These are phyloP conservation scores for Dipodomys ordii DNA, from an alignment of 2,113 vertebrate species.

Conservation along the genomic window DNA sequence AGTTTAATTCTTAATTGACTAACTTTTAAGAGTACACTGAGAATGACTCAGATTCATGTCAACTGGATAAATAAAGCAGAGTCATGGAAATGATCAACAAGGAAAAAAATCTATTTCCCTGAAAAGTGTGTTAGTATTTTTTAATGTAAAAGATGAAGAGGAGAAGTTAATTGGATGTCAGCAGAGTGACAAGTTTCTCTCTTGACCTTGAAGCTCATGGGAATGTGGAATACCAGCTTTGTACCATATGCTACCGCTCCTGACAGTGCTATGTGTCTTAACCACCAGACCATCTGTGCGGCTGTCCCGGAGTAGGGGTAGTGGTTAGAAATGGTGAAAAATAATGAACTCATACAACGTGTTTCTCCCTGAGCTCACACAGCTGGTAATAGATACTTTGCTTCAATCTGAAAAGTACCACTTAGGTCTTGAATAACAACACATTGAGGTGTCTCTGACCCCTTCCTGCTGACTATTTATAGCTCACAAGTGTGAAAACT, in stretches of 20 bases:
- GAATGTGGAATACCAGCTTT: constrained; percentile 76
- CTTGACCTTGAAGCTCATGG: constrained; percentile 82
- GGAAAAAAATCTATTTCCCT: neutral
- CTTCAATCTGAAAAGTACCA: constrained; percentile 52
- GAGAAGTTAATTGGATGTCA: constrained; percentile 58
- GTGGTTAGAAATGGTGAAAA: constrained; percentile 66
- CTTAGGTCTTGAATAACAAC: neutral
- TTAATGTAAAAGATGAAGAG: constrained; percentile 25
- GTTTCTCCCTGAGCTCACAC: constrained; percentile 50
- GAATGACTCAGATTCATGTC: neutral
- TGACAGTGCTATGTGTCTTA: constrained; percentile 83
- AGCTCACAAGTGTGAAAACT: neutral
- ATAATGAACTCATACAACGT: constrained; percentile 74
- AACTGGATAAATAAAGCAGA: neutral
- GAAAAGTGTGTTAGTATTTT: neutral
- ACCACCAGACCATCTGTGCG: constrained; percentile 86
- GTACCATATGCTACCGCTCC: constrained; percentile 74
- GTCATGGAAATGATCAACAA: neutral
- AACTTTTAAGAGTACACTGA: neutral
- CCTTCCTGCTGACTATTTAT: constrained; percentile 7
- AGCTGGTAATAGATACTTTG: constrained; percentile 58
- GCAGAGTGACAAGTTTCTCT: constrained; percentile 68
- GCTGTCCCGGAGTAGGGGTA: constrained; percentile 80
- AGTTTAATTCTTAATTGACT: constrained; percentile 37
- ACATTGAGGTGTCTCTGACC: neutral